Evolutionary conservation across 2,797 vertebrate species (phyloP), one percentile per base, ranked within the genome.

Genomic region (Eulemur mongoz): DNA sequence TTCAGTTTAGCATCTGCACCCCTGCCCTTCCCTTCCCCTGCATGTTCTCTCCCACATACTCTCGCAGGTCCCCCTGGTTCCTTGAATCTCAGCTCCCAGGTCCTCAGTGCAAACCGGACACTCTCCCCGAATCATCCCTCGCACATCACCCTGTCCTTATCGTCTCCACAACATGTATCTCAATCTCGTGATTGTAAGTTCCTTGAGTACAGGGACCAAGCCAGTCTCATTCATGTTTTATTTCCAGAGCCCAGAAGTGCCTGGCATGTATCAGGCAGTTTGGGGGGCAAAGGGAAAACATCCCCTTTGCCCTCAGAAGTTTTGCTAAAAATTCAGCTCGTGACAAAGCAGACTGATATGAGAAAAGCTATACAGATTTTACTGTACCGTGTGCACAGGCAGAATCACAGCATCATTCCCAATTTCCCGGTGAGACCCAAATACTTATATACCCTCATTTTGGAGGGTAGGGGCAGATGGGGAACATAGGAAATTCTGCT

Each of bases 101-200:
- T 50, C 5, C 43, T 9, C 17, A 18, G 0, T 20, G 17, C 45
- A 20, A 69, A 32, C 18, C 17, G 2, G 30, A 6, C 4, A 2
- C 17, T 48, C 2, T 23, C 18, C 73, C 20, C n/a, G 2, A 8
- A 69, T 69, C 1, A 0, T 35, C 5, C 27, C 61, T 18, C 2
- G 7, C 27, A 27, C 23, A 59, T 27, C 1, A 3, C 22, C 0
- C 12, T 45, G 5, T 89, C 48, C 65, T n/a, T 22, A 57, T n/a
- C 4, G 0, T 70, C 79, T 61, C 45, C 5, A 20, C 25, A 69
- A 23, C 30, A 30, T 6, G 27, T 54, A 20, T 12, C 12, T 40
- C 59, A 50, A 48, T 50, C 9, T 35, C 27, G 18, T 4, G 23
- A 54, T 69, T 69, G 7, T 27, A 48, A 45, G 40, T 45, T 40